phyloP scores from a whole-genome alignment of 1,140 invertebrate species.

The Drosophila melanogaster region DNA sequence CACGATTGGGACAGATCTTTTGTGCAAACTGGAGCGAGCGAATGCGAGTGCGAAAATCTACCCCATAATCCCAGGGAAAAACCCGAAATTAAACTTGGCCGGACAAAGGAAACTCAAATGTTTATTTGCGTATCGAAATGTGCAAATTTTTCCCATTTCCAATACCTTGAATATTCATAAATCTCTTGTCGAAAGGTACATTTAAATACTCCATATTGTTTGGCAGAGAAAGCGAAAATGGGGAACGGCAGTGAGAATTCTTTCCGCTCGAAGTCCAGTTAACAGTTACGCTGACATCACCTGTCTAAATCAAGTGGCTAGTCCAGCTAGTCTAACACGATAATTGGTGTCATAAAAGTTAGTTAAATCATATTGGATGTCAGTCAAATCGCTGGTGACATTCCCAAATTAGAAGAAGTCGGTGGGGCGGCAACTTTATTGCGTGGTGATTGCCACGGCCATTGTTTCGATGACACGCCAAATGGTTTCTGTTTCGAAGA shows the following conservation, averaged over 20 bases:
- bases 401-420: constrained; percentile 62
- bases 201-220: constrained; percentile 24
- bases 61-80: constrained; percentile 68
- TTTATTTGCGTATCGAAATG: constrained; percentile 81
- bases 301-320: constrained; percentile 29
- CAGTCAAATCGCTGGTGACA: constrained; percentile 62
- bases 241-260: background rate
- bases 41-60: constrained; percentile 76
- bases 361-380: constrained; percentile 69
- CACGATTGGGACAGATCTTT: constrained; percentile 51
- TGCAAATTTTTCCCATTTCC: constrained; percentile 50
- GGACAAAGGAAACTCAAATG: constrained; percentile 61
- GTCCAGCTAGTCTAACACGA: constrained; percentile 30
- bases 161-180: constrained; percentile 56
- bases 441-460: constrained; percentile 43
- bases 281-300: constrained; percentile 15
- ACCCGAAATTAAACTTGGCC: constrained; percentile 42
- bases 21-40: constrained; percentile 45
- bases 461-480: constrained; percentile 76
- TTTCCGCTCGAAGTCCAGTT: constrained; percentile 3
- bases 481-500: constrained; percentile 63
- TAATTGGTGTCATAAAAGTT: constrained; percentile 81
- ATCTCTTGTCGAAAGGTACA: constrained; percentile 46
- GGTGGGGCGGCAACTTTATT: constrained; percentile 42
- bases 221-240: background rate